Base-by-base conservation (phyloP, 2,888 invertebrate genomes). In the Melanotus villosus region DNA sequence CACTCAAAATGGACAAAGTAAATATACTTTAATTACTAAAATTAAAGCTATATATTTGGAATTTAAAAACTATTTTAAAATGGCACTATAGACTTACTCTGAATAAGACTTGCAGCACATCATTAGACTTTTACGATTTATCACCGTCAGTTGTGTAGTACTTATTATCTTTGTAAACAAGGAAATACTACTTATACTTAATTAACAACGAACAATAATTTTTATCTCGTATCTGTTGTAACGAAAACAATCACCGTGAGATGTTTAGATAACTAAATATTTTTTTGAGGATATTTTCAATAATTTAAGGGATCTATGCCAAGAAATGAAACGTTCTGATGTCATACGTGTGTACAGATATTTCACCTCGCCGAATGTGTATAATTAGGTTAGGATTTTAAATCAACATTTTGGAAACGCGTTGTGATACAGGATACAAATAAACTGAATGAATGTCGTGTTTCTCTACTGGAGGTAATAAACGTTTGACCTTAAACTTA, bases 251-350 rank as follows among this genome's bases (percentile, higher is more conserved):
- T 41, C 41, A 16, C 34, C 6, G 18, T 7, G 41, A 18, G 41
- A 41, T 41, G 12, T 38, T 38, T 14, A 7, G 41, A 14, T 14
- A 41, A 41, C 41, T 41, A 14, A 38, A 38, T 41, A 41, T 41
- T 45, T 41, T 41, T 18, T 47, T 5, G 4, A 23, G 23, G 5
- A 19, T 21, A n/a, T 47, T 47, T 47, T 47, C 23, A 47, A 47
- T 47, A 47, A 23, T 26, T 12, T 47, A 23, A 12, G 18, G 47
- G 43, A 23, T 47, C 47, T 47, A n/a, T 23, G 47, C 47, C 47
- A 47, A 47, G 23, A 23, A 47, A 21, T 16, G 16, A 47, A 14
- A 47, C 47, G 23, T 5, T 12, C 21, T 26, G 47, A 47, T 47
- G 47, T 47, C 47, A 26, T 19, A 26, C 26, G 12, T 14, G 18